Base-by-base conservation (phyloP, 2,113 vertebrate species). In the Acrocephalus kingi region DNA sequence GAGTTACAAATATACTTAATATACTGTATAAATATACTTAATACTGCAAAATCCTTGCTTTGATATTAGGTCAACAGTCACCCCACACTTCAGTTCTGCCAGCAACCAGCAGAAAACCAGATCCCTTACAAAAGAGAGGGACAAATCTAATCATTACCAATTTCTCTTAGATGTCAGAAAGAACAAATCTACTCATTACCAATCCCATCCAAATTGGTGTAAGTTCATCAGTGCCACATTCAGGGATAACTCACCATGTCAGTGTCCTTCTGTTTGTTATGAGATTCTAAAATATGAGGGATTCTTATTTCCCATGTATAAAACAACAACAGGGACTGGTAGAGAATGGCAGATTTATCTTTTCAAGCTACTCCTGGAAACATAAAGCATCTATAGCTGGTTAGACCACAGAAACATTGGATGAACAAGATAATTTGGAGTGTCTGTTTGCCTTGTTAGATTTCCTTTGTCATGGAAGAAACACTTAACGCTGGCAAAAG, bases 351-450 rank as follows among this genome's bases (percentile, higher is more conserved):
- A 81, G 45, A 90, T 46, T 80, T 77, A 48, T 59, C 78, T 75
- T 94, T 90, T 79, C 51, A 82, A 76, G 87, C 58, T 58, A 56
- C 51, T 94, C 71, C 58, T 94, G 28, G 55, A 94, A 93, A 30
- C 30, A 59, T 63, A 86, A 43, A 83, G 52, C 69, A 62, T 46
- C 59, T 83, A 11, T 25, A 48, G 16, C 62, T 63, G 58, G 24
- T 68, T 91, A 52, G 79, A 88, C 64, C 67, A 83, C 51, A 71
- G 87, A 84, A 52, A 84, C 11, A 68, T n/a, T 9, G 3, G 19
- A 12, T 71, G 81, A 74, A 83, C 63, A 89, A 73, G 81, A 79
- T 25, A 72, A 84, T 88, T 76, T 87, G 91, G 45, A 88, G 20
- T 52, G 63, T 45, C 13, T 45, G 11, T 51, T 90, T 46, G 63